A percentile compares a stretch with the other conserved stretches of the same genome.
Conservation (phyloP, 1,140 invertebrate species). For the Euglossa dilemma region DNA sequence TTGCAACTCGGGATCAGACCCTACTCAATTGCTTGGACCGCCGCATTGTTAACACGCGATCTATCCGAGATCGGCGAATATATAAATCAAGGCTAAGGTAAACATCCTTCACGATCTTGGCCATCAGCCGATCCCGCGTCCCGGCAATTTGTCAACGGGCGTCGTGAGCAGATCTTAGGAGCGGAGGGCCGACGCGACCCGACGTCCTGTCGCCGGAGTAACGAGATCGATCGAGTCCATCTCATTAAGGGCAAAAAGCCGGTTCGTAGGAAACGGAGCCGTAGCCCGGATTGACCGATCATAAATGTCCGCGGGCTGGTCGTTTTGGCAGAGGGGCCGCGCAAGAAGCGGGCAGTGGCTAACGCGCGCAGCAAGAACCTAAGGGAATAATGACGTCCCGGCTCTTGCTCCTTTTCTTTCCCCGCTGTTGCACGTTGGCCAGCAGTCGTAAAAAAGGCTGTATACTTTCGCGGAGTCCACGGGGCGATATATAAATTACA, state of each 20-base stretch:
- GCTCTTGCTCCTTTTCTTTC: background rate
- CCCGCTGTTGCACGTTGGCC: background rate
- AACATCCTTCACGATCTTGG: no score
- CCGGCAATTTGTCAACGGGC: background rate
- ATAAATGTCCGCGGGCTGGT: slow-evolving; percentile 13
- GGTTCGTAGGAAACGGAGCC: background rate
- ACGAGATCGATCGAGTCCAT: background rate
- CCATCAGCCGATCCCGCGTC: background rate
- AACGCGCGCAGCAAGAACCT: slow-evolving; percentile 5
- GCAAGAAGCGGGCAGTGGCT: slow-evolving; percentile 26
- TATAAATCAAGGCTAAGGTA: no score
- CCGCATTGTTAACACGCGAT: no score
- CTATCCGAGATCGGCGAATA: no score
- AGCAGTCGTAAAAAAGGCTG: slow-evolving; percentile 54
- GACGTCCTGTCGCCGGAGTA: no score
- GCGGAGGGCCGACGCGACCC: background rate
- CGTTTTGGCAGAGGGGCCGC: slow-evolving; percentile 6
- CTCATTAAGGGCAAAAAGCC: background rate
- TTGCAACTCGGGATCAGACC: no score
- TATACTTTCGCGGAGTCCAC: slow-evolving; percentile 62
- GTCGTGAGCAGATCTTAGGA: background rate
- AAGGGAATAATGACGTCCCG: slow-evolving; percentile 33
- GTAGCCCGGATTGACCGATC: slow-evolving; percentile 31
- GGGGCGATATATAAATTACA: slow-evolving; percentile 78
- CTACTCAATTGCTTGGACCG: no score